These are phyloP conservation scores for Tipula unca DNA, from an alignment of 2,888 invertebrate species.

Conservation along the genomic window DNA sequence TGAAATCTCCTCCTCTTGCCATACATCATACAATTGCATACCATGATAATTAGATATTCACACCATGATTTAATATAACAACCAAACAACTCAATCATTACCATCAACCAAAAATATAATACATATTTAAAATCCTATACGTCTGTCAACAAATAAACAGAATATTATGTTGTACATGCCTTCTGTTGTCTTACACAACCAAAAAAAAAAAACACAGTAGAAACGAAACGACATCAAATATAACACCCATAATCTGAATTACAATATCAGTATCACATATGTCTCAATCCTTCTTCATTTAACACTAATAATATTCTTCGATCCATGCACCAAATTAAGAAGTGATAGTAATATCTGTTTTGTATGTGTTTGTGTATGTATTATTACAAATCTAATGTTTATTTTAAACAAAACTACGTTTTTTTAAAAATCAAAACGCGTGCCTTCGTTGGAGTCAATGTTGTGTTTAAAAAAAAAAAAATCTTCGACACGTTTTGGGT, in stretches of 20 bases:
- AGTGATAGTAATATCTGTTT: background rate
- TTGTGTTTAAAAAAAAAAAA: background rate
- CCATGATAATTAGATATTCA: background rate
- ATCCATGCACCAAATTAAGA: background rate
- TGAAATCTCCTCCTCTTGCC: background rate
- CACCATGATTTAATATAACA: background rate
- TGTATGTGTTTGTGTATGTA: background rate
- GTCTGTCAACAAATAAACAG: conserved; percentile 8
- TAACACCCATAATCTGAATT: background rate
- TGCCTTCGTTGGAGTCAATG: background rate
- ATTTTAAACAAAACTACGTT: background rate
- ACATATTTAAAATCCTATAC: conserved; percentile 3
- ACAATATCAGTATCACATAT: background rate
- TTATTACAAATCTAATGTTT: conserved; percentile 1
- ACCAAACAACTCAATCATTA: background rate
- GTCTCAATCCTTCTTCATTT: conserved; percentile 14
- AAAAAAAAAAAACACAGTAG: background rate
- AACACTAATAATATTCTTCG: background rate
- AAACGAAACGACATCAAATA: conserved; percentile 3
- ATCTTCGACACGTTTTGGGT: background rate
- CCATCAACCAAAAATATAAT: background rate
- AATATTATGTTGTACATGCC: background rate
- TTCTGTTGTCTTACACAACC: background rate
- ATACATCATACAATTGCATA: background rate
- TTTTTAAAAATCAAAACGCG: background rate